These are phyloP conservation scores for Metallyticus violacea DNA, from an alignment of 2,888 invertebrate genomes.

Conservation along the genomic window DNA sequence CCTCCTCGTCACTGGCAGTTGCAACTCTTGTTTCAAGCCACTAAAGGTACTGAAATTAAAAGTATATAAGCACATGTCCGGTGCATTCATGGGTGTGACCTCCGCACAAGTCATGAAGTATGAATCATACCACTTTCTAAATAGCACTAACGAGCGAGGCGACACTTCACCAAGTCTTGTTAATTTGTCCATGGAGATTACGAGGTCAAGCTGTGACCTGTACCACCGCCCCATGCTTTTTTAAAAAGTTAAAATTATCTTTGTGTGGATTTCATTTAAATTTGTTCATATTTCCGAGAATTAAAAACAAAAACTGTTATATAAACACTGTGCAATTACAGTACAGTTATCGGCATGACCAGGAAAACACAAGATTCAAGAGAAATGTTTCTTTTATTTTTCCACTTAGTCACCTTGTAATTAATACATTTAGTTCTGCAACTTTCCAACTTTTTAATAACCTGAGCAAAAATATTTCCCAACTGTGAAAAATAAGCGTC, in stretches of 20 bases:
- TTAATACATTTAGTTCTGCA: no score
- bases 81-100: not conserved
- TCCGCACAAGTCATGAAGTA: not conserved
- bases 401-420: no score
- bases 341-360: no score
- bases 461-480: no score
- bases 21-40: not conserved
- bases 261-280: not conserved
- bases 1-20: not conserved
- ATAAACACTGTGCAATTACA: not conserved
- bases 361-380: no score
- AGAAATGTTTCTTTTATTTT: no score
- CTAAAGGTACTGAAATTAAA: not conserved
- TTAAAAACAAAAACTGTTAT: not conserved
- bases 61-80: no score
- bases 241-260: not conserved
- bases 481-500: no score
- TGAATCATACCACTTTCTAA: not conserved
- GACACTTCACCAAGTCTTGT: not conserved
- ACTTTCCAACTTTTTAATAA: no score
- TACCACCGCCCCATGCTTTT: not conserved
- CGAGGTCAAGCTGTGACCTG: not conserved
- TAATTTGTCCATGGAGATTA: not conserved
- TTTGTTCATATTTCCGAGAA: not conserved
- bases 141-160: not conserved